phyloP scores from a whole-genome alignment of 2,797 vertebrate genomes.

The Lycodopsis pacificus region DNA sequence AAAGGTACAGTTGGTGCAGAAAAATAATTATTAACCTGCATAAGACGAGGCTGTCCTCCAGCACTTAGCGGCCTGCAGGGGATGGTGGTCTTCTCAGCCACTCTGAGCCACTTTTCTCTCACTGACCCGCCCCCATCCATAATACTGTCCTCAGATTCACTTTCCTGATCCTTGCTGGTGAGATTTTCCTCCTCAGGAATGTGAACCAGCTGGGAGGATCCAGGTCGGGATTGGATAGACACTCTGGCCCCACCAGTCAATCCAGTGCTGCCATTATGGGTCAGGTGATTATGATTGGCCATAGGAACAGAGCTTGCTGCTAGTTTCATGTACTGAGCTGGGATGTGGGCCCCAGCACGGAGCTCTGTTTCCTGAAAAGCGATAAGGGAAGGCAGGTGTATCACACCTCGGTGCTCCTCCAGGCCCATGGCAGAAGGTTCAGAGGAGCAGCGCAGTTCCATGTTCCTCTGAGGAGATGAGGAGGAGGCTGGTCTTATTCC shows the following conservation, averaged over 20 bases:
- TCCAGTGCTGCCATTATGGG: conserved; percentile 77
- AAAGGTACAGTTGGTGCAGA: background rate
- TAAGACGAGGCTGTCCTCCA: conserved; percentile 91
- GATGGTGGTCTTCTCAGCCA: conserved; percentile 91
- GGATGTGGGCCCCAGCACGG: conserved; percentile 76
- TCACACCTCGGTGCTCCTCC: conserved; percentile 74
- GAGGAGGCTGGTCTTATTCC: conserved; percentile 82
- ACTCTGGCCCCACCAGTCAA: conserved; percentile 89
- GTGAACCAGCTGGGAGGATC: conserved; percentile 94
- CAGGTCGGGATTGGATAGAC: conserved; percentile 92
- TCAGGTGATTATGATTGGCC: conserved; percentile 84
- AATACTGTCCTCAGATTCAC: conserved; percentile 80
- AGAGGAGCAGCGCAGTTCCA: conserved; percentile 91
- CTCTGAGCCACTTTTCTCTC: conserved; percentile 94
- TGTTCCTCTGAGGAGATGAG: conserved; percentile 91
- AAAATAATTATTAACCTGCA: conserved; percentile 85
- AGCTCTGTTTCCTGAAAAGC: conserved; percentile 82
- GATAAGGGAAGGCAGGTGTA: conserved; percentile 77
- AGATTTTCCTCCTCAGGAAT: conserved; percentile 92
- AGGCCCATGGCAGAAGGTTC: conserved; percentile 91
- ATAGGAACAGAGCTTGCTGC: conserved; percentile 84
- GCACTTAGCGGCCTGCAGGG: conserved; percentile 89
- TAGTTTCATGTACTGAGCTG: conserved; percentile 81
- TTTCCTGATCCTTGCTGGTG: conserved; percentile 81
- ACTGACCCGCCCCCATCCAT: conserved; percentile 87